Conservation (phyloP, 2,888 invertebrate genomes). For the Dorcus hopei region DNA sequence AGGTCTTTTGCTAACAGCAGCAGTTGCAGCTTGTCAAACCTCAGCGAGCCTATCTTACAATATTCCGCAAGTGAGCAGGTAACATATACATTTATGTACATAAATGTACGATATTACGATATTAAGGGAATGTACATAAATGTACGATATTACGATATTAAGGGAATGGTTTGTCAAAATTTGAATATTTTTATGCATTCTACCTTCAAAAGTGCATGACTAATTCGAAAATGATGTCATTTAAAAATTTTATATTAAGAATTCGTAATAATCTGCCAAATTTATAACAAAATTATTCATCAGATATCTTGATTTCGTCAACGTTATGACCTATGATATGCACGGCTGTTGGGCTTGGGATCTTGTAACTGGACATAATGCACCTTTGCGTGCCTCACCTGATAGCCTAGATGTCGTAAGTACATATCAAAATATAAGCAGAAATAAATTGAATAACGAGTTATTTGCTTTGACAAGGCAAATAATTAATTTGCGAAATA, state of each 20-base stretch:
- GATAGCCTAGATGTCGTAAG: slow-evolving; percentile 21
- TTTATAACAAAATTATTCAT: slow-evolving; percentile 10
- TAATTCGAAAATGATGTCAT: no score
- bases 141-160: no score
- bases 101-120: no score
- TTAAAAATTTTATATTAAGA: no score
- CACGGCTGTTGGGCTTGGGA: slow-evolving; percentile 67
- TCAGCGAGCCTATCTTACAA: slow-evolving; percentile 53
- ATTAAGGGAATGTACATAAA: no score
- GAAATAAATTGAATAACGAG: no score
- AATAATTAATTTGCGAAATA: no score
- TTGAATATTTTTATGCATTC: no score
- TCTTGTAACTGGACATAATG: slow-evolving; percentile 60
- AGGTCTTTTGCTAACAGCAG: slow-evolving; percentile 56
- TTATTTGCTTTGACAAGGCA: no score
- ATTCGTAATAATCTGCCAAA: slow-evolving; percentile 12
- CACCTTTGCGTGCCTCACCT: slow-evolving; percentile 58
- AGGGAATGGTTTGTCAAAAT: no score
- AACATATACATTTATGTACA: slow-evolving; percentile 24
- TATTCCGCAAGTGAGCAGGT: slow-evolving; percentile 52
- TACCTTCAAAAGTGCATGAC: no score
- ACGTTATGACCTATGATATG: slow-evolving; percentile 72
- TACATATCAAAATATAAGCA: slow-evolving; percentile 34
- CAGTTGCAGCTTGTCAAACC: slow-evolving; percentile 50
- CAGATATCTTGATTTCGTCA: slow-evolving; percentile 63